phyloP scores from a whole-genome alignment of 2,888 invertebrate species.

The Silvanus unidentatus region DNA sequence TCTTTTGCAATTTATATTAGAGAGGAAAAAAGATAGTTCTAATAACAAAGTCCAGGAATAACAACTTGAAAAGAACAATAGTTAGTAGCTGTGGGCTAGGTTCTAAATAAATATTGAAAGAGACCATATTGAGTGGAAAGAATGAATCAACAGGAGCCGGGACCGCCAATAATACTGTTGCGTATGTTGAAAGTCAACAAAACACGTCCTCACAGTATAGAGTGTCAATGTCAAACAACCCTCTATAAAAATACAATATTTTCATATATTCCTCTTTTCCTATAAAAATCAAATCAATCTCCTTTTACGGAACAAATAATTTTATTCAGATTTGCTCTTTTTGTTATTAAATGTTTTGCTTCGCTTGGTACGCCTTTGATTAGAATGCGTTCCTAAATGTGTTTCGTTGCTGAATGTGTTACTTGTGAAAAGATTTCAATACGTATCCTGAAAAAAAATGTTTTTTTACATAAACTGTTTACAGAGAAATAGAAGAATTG shows the following conservation, averaged over 20 bases:
- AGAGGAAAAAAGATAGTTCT: conserved; percentile 2
- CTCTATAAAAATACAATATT: conserved; percentile 22
- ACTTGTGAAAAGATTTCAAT: conserved; percentile 14
- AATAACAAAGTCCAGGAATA: conserved; percentile 10
- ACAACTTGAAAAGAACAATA: conserved; percentile 16
- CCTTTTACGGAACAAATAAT: no score
- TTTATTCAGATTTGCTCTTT: no score
- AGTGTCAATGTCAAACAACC: conserved; percentile 26
- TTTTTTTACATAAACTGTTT: conserved; percentile 14
- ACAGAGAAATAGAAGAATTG: conserved; percentile 15
- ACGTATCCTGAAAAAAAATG: no score
- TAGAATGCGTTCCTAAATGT: no score
- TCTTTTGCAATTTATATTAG: no score
- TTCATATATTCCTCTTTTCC: conserved; percentile 8
- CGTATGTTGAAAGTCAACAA: conserved; percentile 24
- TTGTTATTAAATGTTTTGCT: no score
- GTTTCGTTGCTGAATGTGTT: no score
- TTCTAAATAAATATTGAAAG: conserved; percentile 16
- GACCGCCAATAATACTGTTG: conserved; percentile 27
- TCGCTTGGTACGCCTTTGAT: no score
- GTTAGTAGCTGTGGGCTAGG: conserved; percentile 13
- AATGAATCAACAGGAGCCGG: conserved; percentile 22
- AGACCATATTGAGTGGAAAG: conserved; percentile 21
- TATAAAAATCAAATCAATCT: conserved; percentile 7
- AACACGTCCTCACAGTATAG: conserved; percentile 8